A percentile compares a stretch with the other conserved stretches of the same genome.
Evolutionary conservation across 2,113 vertebrate species (phyloP).

Genomic region (Nibea coibor): DNA sequence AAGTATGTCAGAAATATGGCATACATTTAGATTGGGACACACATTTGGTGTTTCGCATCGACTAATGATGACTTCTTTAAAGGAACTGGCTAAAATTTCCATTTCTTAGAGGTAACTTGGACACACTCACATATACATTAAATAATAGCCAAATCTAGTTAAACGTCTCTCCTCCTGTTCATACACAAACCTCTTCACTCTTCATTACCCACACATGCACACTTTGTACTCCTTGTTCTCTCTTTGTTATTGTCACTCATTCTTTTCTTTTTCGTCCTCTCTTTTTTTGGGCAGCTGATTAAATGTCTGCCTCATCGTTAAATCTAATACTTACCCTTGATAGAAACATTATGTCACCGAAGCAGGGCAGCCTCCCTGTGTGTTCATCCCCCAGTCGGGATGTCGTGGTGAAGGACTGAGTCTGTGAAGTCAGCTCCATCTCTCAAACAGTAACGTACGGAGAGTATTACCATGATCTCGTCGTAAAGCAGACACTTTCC

Average conservation of each 20-base stretch:
- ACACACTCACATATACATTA: not conserved
- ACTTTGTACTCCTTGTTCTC: not conserved
- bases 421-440: not conserved
- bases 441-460: not conserved
- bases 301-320: not conserved
- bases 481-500: slow-evolving; percentile 34
- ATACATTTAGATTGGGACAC: not conserved
- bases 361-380: not conserved
- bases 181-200: not conserved
- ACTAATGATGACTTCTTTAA: not conserved
- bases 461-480: not conserved
- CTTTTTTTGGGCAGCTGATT: not conserved
- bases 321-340: not conserved
- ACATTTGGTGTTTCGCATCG: not conserved
- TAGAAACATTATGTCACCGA: not conserved
- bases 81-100: not conserved
- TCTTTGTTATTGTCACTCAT: not conserved
- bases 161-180: not conserved
- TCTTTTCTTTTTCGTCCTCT: not conserved
- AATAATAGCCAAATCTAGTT: not conserved
- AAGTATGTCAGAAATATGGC: not conserved
- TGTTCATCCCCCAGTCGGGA: not conserved
- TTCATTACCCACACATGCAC: not conserved
- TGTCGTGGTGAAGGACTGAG: not conserved
- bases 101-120: not conserved